Percentiles rank a stretch among this genome's conserved stretches.
phyloP scores from a whole-genome alignment of 2,113 vertebrate species.

The Otis tarda region DNA sequence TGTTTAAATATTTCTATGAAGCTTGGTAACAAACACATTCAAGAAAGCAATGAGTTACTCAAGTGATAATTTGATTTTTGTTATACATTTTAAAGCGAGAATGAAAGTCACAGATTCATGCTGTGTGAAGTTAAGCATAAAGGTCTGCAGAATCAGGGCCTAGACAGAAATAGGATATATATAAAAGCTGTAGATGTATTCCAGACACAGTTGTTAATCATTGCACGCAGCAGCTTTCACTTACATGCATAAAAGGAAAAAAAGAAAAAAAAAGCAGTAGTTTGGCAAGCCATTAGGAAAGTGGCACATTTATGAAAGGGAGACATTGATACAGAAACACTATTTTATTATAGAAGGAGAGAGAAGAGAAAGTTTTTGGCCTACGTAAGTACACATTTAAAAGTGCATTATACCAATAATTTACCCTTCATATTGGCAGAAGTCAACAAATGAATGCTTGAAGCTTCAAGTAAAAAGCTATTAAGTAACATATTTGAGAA shows the following conservation, averaged over 20 bases:
- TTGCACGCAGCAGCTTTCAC: not conserved
- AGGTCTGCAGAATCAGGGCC: conserved; percentile 22
- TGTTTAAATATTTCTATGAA: not conserved
- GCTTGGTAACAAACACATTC: not conserved
- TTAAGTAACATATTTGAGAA: not conserved
- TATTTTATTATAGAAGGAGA: not conserved
- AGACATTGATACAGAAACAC: not conserved
- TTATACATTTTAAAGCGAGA: not conserved
- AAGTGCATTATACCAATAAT: not conserved
- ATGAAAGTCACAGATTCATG: not conserved
- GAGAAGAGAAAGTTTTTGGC: not conserved
- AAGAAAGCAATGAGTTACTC: not conserved
- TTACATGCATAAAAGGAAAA: not conserved
- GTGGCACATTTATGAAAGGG: not conserved
- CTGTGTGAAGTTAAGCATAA: not conserved
- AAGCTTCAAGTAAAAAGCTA: not conserved
- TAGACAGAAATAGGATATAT: not conserved
- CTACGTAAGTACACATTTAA: not conserved
- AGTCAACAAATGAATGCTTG: not conserved
- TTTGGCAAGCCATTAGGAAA: not conserved
- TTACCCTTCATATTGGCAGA: not conserved
- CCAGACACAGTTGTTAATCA: not conserved
- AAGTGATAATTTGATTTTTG: conserved; percentile 33
- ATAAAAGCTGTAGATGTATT: not conserved
- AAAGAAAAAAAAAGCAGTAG: not conserved